Conservation (phyloP, 37 sponge, comb jelly and placozoan species). For the Bolinopsis microptera region DNA sequence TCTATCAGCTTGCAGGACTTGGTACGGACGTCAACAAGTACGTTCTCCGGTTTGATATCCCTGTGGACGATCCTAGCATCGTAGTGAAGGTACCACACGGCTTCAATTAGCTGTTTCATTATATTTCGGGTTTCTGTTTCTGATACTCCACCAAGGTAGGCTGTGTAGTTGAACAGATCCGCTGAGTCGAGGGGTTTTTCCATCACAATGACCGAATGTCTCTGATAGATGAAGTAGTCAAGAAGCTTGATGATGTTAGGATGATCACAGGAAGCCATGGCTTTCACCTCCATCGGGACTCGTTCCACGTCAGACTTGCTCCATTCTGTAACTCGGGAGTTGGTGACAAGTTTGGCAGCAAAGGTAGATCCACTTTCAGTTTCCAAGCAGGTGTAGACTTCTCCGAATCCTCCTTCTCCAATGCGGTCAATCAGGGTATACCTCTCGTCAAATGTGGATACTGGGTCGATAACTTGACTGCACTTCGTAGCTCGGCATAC, state of each 20-base stretch:
- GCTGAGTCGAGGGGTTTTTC: slow-evolving; percentile 31
- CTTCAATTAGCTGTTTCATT: neutral
- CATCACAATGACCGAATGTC: slow-evolving; percentile 39
- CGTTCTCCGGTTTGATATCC: slow-evolving; percentile 62
- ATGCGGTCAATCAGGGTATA: slow-evolving; percentile 7
- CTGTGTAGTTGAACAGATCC: slow-evolving; percentile 66
- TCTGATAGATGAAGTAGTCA: slow-evolving; percentile 53
- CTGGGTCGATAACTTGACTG: neutral
- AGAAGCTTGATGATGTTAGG: slow-evolving; percentile 48
- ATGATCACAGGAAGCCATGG: slow-evolving; percentile 43
- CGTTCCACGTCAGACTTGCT: slow-evolving; percentile 11
- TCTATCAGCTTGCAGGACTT: slow-evolving; percentile 33
- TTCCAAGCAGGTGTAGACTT: slow-evolving; percentile 47
- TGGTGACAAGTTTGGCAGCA: slow-evolving; percentile 46
- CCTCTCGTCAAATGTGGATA: neutral
- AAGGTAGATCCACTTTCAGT: neutral
- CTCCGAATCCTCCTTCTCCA: slow-evolving; percentile 62
- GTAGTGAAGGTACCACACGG: slow-evolving; percentile 30
- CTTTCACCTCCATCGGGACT: slow-evolving; percentile 63
- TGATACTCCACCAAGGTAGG: slow-evolving; percentile 52
- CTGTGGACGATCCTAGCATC: slow-evolving; percentile 43
- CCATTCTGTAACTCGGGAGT: slow-evolving; percentile 15
- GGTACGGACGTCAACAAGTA: slow-evolving; percentile 48
- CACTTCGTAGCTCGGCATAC: neutral
- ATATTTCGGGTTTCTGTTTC: neutral